Conservation (phyloP, 1,140 invertebrate species). For the Drosophila repleta region DNA sequence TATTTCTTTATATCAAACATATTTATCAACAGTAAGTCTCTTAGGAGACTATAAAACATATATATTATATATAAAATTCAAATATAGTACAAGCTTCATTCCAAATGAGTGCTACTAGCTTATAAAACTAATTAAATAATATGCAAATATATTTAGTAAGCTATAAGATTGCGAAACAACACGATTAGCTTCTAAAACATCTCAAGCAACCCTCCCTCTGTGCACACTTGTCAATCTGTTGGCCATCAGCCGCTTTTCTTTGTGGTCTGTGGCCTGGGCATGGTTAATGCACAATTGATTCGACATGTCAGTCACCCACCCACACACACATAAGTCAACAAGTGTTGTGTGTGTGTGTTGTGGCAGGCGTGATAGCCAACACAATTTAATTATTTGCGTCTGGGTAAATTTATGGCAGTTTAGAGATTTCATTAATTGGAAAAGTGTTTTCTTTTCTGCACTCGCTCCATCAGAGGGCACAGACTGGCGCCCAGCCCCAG, state of each 20-base stretch:
- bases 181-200: neutral
- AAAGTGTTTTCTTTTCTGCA: constrained; percentile 72
- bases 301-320: constrained; percentile 54
- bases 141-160: no score
- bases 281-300: constrained; percentile 50
- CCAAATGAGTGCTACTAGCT: no score
- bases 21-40: no score
- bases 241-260: constrained; percentile 57
- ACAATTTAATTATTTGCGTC: constrained; percentile 81
- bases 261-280: constrained; percentile 47
- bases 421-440: constrained; percentile 84
- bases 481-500: neutral
- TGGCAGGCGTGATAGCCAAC: constrained; percentile 51
- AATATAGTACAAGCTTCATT: no score
- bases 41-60: no score
- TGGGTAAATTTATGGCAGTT: constrained; percentile 81
- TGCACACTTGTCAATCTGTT: constrained; percentile 46
- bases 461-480: neutral
- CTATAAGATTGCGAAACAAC: no score
- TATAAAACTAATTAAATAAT: no score
- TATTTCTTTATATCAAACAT: no score
- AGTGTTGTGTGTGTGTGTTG: constrained; percentile 46
- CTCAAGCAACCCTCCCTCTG: neutral
- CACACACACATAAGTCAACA: constrained; percentile 61
- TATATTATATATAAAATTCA: no score